Base-by-base conservation (phyloP, 2,888 invertebrate species). In the Halictus quadricinctus region DNA sequence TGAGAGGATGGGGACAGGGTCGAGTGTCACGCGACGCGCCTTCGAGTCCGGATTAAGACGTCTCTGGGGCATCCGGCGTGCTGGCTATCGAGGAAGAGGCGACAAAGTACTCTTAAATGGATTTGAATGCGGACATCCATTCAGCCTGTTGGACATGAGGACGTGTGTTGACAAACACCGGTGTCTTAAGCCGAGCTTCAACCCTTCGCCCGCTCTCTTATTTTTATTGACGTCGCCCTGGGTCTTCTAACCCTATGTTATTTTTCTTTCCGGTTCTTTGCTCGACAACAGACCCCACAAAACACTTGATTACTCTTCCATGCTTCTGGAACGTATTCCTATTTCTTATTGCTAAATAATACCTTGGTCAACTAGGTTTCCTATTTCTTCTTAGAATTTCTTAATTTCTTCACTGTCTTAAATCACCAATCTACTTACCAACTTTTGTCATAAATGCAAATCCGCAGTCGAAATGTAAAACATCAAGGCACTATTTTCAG, bases 41-140 rank as follows among this genome's bases (percentile, higher is more conserved):
- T 60, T 64, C 41, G 60, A 29, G 25, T 41, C 58, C 80, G 87
- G 86, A 87, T 87, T 87, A 86, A 85, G 84, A 76, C 66, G 76
- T 74, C 73, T 76, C 76, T 15, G 36, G 48, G 79, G 70, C 21
- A 50, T 79, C 60, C 84, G 85, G 69, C 69, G 54, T 43, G 80
- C 29, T 72, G 73, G 84, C 64, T 70, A 73, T 74, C 74, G 72
- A 74, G 86, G 46, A 81, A 85, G 76, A 58, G 73, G 46, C 82
- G 79, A 77, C 76, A 80, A 79, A 85, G 82, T 80, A 76, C 74
- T 85, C 87, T 87, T 88, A 85, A 88, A 84, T 81, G 87, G 87
- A 87, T 88, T 88, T 83, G 79, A 87, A 81, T 81, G 82, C 79
- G 69, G 83, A 87, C 79, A 79, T 58, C 87, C 76, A 72, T 82